phyloP scores from a whole-genome alignment of 2,888 invertebrate species.

The Muschampia plurimacula region DNA sequence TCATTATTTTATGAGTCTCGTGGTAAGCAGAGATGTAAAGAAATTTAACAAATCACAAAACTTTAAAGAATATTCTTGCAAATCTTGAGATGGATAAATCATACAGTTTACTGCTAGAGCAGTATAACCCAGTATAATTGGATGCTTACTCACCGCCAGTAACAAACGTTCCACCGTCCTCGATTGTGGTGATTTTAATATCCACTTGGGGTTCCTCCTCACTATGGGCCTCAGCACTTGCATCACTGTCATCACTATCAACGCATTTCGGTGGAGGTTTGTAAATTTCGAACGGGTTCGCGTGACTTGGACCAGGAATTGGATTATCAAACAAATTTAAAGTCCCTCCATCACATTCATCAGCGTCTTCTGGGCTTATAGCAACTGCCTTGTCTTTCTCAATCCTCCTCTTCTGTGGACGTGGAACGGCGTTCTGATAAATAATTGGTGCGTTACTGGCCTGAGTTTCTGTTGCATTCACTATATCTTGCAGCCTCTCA shows the following conservation, averaged over 20 bases:
- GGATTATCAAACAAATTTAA: slow-evolving; percentile 62
- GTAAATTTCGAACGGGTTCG: slow-evolving; percentile 58
- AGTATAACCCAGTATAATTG: no score
- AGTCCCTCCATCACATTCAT: slow-evolving; percentile 60
- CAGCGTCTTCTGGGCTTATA: slow-evolving; percentile 46
- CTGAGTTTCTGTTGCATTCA: slow-evolving; percentile 7
- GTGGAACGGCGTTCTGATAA: slow-evolving; percentile 67
- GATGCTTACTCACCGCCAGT: slow-evolving; percentile 62
- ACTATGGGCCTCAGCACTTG: slow-evolving; percentile 12
- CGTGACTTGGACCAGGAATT: slow-evolving; percentile 49
- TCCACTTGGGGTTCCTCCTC: slow-evolving; percentile 5
- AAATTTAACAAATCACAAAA: no score
- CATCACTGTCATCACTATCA: slow-evolving; percentile 4
- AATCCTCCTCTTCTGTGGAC: slow-evolving; percentile 39
- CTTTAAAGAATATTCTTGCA: no score
- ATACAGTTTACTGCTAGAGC: no score
- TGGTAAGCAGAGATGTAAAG: no score
- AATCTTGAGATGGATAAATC: no score
- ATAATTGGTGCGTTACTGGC: slow-evolving; percentile 49
- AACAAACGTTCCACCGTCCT: neutral
- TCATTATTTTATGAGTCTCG: no score
- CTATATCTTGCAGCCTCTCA: slow-evolving; percentile 9
- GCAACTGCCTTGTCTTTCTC: slow-evolving; percentile 28
- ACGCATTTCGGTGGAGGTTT: neutral
- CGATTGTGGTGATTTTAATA: neutral